Percentiles rank a stretch among this genome's conserved stretches.
Conservation (phyloP, 2,888 invertebrate genomes). For the Nomada fabriciana region DNA sequence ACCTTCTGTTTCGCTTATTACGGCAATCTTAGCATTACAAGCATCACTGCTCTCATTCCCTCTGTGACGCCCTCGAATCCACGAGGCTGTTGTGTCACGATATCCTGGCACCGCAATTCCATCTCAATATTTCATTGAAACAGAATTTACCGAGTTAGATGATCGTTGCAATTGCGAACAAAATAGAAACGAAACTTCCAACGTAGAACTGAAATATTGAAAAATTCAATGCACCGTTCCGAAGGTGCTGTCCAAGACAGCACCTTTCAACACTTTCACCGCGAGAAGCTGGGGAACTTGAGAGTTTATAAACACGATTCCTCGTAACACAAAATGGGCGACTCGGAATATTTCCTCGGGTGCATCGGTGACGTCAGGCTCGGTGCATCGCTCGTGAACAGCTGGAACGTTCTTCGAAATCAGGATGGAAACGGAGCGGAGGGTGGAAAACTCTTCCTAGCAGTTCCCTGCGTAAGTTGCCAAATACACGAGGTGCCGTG, state of each 20-base stretch:
- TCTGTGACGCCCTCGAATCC: background rate
- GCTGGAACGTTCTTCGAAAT: constrained; percentile 48
- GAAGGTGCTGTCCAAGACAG: background rate
- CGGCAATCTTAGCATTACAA: constrained; percentile 44
- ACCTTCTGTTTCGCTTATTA: constrained; percentile 53
- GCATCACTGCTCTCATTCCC: background rate
- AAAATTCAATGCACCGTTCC: background rate
- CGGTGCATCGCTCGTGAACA: constrained; percentile 49
- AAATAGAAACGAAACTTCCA: no score
- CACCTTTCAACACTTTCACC: background rate
- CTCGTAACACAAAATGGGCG: constrained; percentile 22
- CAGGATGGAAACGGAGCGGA: constrained; percentile 16
- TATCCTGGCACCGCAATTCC: no score
- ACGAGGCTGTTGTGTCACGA: background rate
- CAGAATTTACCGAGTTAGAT: no score
- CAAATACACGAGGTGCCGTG: constrained; percentile 16
- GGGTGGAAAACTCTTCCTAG: constrained; percentile 34
- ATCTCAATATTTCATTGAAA: background rate
- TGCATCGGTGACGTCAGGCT: constrained; percentile 61
- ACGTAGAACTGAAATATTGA: background rate
- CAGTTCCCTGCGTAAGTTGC: constrained; percentile 28
- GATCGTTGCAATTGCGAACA: no score
- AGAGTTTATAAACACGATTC: constrained; percentile 39
- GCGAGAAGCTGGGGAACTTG: background rate
- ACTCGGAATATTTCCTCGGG: constrained; percentile 28